These are phyloP conservation scores for Pardosa pseudoannulata DNA, from an alignment of 2,888 invertebrate species.

Conservation along the genomic window DNA sequence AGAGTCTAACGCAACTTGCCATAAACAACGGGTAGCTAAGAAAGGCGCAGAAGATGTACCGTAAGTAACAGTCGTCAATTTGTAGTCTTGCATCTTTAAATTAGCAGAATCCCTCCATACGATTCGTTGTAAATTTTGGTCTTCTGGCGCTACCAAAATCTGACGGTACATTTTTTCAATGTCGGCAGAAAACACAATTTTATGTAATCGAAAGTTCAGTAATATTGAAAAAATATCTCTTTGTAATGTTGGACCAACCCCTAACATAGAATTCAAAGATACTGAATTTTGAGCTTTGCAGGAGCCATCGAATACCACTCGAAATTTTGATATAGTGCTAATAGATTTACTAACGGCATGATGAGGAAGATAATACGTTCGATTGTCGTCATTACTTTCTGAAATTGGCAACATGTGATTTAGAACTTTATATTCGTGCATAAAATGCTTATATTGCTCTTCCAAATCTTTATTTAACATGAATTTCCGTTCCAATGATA, in stretches of 20 bases:
- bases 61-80: background rate
- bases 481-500: too few relatives aligned
- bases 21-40: background rate
- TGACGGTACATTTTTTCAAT: background rate
- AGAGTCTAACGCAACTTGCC: background rate
- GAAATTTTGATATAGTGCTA: background rate
- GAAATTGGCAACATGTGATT: background rate
- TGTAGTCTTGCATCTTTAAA: background rate
- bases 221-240: background rate
- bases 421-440: background rate
- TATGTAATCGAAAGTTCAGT: background rate
- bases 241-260: background rate
- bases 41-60: background rate
- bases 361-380: background rate
- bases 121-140: background rate
- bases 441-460: background rate
- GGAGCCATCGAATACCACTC: background rate
- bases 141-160: background rate
- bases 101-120: background rate
- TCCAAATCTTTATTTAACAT: too few relatives aligned
- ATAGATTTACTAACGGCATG: background rate
- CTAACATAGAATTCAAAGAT: background rate
- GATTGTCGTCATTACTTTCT: background rate
- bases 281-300: background rate
- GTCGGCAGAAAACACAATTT: background rate